A percentile compares a stretch with the other conserved stretches of the same genome.
phyloP scores from a whole-genome alignment of 2,888 invertebrate species.

The Podotricha telesiphe region DNA sequence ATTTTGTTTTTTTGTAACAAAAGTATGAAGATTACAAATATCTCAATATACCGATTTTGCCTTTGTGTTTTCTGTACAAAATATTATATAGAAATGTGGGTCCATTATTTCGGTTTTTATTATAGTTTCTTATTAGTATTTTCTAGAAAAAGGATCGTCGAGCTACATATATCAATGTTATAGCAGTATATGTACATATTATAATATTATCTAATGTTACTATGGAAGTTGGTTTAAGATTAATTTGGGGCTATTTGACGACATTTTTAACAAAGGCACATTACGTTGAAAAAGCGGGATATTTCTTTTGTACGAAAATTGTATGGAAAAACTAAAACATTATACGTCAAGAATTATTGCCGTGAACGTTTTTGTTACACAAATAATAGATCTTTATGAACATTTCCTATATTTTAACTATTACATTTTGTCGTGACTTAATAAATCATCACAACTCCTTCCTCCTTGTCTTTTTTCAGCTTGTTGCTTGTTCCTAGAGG shows the following conservation, averaged over 20 bases:
- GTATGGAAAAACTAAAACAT: constrained; percentile 24
- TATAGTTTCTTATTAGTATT: neutral
- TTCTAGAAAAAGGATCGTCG: neutral
- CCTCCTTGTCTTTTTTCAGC: neutral
- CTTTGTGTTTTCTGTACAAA: no score
- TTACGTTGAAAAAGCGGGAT: constrained; percentile 18
- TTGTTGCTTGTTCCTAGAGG: no score
- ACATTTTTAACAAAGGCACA: constrained; percentile 20
- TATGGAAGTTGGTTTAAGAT: neutral
- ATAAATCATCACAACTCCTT: constrained; percentile 2
- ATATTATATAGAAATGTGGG: neutral
- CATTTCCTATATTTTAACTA: constrained; percentile 12
- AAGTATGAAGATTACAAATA: no score
- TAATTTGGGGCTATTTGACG: constrained; percentile 14
- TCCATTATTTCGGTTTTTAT: neutral
- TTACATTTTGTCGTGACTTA: neutral
- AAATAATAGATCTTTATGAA: constrained; percentile 3
- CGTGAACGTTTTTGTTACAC: constrained; percentile 17
- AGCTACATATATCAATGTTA: neutral
- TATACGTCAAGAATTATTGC: constrained; percentile 19
- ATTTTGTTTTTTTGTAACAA: no score
- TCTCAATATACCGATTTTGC: no score
- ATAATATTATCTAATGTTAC: constrained; percentile 2
- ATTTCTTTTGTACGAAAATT: constrained; percentile 22
- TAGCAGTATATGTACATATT: neutral